phyloP scores from a whole-genome alignment of 2,888 invertebrate species.

The Cephus runcator region DNA sequence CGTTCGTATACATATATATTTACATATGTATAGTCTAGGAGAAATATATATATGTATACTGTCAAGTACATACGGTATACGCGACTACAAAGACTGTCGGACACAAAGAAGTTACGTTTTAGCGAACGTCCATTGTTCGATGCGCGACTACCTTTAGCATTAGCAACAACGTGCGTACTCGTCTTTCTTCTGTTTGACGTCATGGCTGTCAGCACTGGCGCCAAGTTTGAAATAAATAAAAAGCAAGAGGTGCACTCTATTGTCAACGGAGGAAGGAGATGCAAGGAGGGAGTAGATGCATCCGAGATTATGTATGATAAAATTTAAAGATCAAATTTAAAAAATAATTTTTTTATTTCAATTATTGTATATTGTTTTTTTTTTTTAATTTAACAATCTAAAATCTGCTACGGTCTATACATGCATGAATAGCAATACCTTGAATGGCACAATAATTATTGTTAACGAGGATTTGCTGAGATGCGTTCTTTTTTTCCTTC shows the following conservation, averaged over 20 bases:
- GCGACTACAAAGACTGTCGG: neutral
- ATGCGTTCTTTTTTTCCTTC: too few species aligned
- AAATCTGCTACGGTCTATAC: neutral
- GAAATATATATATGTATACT: neutral
- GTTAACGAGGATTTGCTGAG: neutral
- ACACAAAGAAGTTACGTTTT: neutral
- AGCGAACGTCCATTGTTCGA: neutral
- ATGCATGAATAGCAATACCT: neutral
- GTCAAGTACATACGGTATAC: neutral
- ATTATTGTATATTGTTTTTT: neutral
- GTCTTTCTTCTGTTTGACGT: neutral
- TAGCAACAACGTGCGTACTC: neutral
- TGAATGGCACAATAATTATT: neutral
- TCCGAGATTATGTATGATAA: neutral
- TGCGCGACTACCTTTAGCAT: neutral
- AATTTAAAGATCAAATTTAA: neutral
- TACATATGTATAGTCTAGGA: neutral
- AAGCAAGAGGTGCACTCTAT: neutral
- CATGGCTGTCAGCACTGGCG: neutral
- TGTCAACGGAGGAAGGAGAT: neutral
- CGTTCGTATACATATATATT: neutral
- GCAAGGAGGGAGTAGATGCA: neutral
- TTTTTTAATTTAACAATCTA: neutral
- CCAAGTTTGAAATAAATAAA: neutral
- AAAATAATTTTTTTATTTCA: neutral